A percentile compares a stretch with the other conserved stretches of the same genome.
These are phyloP conservation scores for Monochamus saltuarius DNA, from an alignment of 1,140 invertebrate species.

Conservation along the genomic window DNA sequence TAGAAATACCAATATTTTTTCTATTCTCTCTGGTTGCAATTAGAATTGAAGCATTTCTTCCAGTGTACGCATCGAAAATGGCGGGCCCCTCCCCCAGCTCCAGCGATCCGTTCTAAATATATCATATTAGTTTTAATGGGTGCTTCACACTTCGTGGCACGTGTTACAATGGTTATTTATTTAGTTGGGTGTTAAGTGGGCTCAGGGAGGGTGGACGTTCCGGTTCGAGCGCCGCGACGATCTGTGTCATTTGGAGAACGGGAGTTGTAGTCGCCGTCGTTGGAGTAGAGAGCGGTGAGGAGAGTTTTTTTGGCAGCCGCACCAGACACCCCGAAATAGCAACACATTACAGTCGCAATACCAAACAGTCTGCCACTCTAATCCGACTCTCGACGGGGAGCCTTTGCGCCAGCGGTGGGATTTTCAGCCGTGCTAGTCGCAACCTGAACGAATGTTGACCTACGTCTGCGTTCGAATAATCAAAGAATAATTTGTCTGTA, in stretches of 20 bases:
- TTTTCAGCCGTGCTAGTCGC: background rate
- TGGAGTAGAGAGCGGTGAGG: conserved; percentile 27
- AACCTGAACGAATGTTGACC: too few species aligned
- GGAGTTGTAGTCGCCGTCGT: background rate
- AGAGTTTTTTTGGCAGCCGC: conserved; percentile 44
- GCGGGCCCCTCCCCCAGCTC: too few species aligned
- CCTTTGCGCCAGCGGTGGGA: conserved; percentile 18
- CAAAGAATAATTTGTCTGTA: too few species aligned
- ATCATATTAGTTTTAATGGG: too few species aligned
- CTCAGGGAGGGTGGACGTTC: conserved; percentile 1
- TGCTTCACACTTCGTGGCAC: background rate
- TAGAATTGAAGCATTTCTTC: too few species aligned
- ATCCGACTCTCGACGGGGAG: conserved; percentile 16
- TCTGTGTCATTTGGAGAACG: conserved; percentile 19
- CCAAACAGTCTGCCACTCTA: conserved; percentile 45
- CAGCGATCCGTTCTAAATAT: too few species aligned
- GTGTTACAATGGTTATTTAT: conserved; percentile 2
- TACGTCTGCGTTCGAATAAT: too few species aligned
- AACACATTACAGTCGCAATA: conserved; percentile 46
- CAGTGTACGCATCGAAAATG: too few species aligned
- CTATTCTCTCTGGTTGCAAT: too few species aligned
- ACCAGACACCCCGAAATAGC: conserved; percentile 49
- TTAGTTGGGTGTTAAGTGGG: background rate
- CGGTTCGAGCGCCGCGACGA: conserved; percentile 4
- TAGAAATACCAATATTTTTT: too few species aligned